phyloP scores from a whole-genome alignment of 2,113 vertebrate species.

The Chiloscyllium plagiosum region DNA sequence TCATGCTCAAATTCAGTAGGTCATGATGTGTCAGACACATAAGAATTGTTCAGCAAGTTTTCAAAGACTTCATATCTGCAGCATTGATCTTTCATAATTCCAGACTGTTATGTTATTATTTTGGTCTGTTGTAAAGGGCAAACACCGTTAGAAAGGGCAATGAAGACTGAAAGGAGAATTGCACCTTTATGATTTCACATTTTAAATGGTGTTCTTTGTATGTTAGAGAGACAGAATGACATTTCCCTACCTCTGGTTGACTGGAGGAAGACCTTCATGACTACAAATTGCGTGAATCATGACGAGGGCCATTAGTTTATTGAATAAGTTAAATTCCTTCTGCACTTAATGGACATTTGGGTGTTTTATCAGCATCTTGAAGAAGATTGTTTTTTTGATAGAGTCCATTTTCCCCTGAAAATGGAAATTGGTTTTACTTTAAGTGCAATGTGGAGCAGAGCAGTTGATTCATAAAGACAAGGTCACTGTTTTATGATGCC shows the following conservation, averaged over 20 bases:
- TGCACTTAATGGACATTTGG: neutral
- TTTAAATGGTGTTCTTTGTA: neutral
- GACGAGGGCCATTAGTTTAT: neutral
- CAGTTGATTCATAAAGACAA: neutral
- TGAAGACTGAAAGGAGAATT: neutral
- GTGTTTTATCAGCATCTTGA: neutral
- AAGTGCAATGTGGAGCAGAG: no score
- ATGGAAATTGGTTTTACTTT: neutral
- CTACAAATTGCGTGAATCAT: neutral
- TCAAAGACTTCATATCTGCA: neutral
- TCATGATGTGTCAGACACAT: neutral
- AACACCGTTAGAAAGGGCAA: conserved; percentile 3
- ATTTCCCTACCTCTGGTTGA: neutral
- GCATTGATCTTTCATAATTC: neutral
- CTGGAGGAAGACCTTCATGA: neutral
- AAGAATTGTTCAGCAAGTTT: neutral
- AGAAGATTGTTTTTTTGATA: neutral
- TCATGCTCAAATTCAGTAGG: neutral
- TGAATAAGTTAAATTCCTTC: neutral
- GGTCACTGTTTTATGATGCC: neutral
- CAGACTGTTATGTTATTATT: neutral
- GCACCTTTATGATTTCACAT: neutral
- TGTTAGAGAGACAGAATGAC: neutral
- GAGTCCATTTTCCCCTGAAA: neutral
- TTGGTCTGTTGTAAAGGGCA: neutral